phyloP scores from a whole-genome alignment of 2,888 invertebrate genomes.

The Parapristionchus giblindavisi region DNA sequence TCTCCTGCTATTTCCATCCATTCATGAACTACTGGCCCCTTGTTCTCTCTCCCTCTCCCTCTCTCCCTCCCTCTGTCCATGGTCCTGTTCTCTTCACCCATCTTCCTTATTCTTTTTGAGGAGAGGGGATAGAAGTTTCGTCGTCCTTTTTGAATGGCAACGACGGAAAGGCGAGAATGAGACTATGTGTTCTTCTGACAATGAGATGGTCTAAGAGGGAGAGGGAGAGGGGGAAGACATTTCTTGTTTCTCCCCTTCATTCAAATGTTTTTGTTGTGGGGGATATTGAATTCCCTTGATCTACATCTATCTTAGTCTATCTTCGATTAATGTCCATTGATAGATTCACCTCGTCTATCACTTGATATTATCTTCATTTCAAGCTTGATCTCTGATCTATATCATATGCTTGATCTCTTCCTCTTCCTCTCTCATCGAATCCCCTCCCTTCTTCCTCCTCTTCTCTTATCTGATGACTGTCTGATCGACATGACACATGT shows the following conservation, averaged over 20 bases:
- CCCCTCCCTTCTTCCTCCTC: background rate
- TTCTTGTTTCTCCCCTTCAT: background rate
- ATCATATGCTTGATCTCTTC: too few relatives aligned
- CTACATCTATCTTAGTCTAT: background rate
- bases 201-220: background rate
- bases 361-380: too few relatives aligned
- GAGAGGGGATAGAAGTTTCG: background rate
- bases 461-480: too few relatives aligned
- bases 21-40: too few relatives aligned
- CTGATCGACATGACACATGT: too few relatives aligned
- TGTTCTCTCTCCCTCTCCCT: background rate
- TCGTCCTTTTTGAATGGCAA: background rate
- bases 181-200: background rate
- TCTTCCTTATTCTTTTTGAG: background rate
- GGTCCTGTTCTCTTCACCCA: background rate
- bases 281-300: too few relatives aligned
- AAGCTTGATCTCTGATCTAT: too few relatives aligned
- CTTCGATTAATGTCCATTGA: background rate
- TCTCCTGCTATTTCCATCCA: too few relatives aligned
- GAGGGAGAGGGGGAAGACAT: background rate
- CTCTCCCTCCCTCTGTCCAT: background rate
- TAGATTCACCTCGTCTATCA: background rate
- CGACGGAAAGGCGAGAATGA: slow-evolving; percentile 1
- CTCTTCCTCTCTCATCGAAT: too few relatives aligned
- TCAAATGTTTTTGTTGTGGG: too few relatives aligned